Percentiles rank a stretch among this genome's conserved stretches.
Conservation (phyloP, 2,888 invertebrate genomes). For the Pocota personata region DNA sequence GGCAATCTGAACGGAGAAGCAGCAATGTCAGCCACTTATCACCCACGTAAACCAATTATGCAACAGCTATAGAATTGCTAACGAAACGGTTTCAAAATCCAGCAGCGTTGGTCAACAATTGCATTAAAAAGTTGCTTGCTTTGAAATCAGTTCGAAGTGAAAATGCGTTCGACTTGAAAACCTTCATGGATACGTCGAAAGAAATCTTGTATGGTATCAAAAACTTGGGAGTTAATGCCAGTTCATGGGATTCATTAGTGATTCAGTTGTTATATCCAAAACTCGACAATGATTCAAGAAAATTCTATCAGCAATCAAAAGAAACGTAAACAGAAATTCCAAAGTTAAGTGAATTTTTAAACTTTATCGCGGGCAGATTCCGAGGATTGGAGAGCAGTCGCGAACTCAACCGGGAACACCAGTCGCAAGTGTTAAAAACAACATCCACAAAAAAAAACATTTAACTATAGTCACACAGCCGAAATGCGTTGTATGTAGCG, state of each 20-base stretch:
- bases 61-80: background rate
- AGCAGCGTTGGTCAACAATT: background rate
- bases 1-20: no score
- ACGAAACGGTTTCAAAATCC: no score
- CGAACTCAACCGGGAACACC: background rate
- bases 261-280: background rate
- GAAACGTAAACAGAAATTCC: background rate
- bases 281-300: no score
- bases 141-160: no score
- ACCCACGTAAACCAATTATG: no score
- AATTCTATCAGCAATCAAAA: no score
- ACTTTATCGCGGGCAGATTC: constrained; percentile 1
- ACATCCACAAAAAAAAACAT: background rate
- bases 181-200: no score
- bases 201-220: background rate
- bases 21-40: no score
- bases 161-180: no score
- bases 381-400: constrained; percentile 6
- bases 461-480: background rate
- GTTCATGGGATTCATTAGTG: no score
- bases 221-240: background rate
- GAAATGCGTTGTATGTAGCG: background rate
- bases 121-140: no score
- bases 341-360: background rate
- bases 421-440: background rate